Conservation (phyloP, 2,888 invertebrate species). For the Crossocerus cetratus region DNA sequence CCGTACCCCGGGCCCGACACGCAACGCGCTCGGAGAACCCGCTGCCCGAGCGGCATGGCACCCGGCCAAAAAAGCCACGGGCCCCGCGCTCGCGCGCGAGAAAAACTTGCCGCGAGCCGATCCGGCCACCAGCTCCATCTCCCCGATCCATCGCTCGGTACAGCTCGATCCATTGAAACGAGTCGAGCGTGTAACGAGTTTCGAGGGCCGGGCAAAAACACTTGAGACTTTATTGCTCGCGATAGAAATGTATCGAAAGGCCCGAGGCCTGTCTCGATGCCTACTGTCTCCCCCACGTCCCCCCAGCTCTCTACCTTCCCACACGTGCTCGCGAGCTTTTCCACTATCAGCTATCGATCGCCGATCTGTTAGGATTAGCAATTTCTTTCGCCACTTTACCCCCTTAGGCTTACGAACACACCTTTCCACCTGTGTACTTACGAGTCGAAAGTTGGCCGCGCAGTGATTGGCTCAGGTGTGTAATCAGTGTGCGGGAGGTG, state of each 20-base stretch:
- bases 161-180: slow-evolving; percentile 42
- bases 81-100: slow-evolving; percentile 49
- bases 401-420: background rate
- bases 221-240: slow-evolving; percentile 49
- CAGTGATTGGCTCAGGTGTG: background rate
- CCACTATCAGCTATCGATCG: background rate
- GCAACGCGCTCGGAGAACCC: slow-evolving; percentile 26
- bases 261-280: slow-evolving; percentile 46
- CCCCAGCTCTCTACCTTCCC: slow-evolving; percentile 17
- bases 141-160: slow-evolving; percentile 38
- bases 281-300: slow-evolving; percentile 18
- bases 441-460: too few species aligned
- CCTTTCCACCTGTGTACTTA: too few species aligned
- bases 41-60: slow-evolving; percentile 13
- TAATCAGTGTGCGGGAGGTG: slow-evolving; percentile 12
- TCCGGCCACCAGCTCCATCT: slow-evolving; percentile 17
- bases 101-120: slow-evolving; percentile 58
- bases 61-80: slow-evolving; percentile 43
- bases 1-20: slow-evolving; percentile 7
- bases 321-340: background rate
- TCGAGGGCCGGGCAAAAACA: slow-evolving; percentile 41
- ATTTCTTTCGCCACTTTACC: background rate
- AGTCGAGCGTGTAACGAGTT: slow-evolving; percentile 49
- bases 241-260: slow-evolving; percentile 61
- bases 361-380: background rate